Percentiles rank a stretch among this genome's conserved stretches.
These are phyloP conservation scores for Macroramphosus scolopax DNA, from an alignment of 2,797 vertebrate genomes.

Conservation along the genomic window DNA sequence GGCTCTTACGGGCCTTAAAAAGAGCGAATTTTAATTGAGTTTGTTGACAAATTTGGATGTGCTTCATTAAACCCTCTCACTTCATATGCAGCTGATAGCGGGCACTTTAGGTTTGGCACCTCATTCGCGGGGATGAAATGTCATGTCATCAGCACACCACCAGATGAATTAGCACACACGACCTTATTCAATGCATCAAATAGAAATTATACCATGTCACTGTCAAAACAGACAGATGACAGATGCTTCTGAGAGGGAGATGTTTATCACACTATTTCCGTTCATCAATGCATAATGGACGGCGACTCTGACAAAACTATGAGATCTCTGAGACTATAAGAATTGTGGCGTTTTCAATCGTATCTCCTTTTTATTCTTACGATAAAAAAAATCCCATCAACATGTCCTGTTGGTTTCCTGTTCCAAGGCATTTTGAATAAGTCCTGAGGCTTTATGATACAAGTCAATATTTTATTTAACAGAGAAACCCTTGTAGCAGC, in stretches of 20 bases:
- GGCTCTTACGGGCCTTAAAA: not conserved
- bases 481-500: slow-evolving; percentile 31
- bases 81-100: slow-evolving; percentile 7
- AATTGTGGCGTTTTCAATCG: too few relatives aligned
- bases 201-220: slow-evolving; percentile 20
- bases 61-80: slow-evolving; percentile 6
- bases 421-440: slow-evolving; percentile 7
- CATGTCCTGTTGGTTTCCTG: not conserved
- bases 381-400: too few relatives aligned
- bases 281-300: too few relatives aligned
- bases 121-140: slow-evolving; percentile 5
- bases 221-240: not conserved
- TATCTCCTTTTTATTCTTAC: too few relatives aligned
- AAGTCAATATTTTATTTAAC: slow-evolving; percentile 36
- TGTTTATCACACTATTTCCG: too few relatives aligned
- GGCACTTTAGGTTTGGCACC: slow-evolving; percentile 27
- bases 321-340: too few relatives aligned
- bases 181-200: slow-evolving; percentile 6
- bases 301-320: too few relatives aligned
- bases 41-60: slow-evolving; percentile 16
- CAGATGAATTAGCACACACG: slow-evolving; percentile 10
- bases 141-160: slow-evolving; percentile 17
- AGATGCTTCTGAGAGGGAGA: not conserved
- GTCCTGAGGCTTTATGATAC: slow-evolving; percentile 2
- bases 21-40: not conserved